These are phyloP conservation scores for Calliphora vomitoria DNA, from an alignment of 2,888 invertebrate species.

Conservation along the genomic window DNA sequence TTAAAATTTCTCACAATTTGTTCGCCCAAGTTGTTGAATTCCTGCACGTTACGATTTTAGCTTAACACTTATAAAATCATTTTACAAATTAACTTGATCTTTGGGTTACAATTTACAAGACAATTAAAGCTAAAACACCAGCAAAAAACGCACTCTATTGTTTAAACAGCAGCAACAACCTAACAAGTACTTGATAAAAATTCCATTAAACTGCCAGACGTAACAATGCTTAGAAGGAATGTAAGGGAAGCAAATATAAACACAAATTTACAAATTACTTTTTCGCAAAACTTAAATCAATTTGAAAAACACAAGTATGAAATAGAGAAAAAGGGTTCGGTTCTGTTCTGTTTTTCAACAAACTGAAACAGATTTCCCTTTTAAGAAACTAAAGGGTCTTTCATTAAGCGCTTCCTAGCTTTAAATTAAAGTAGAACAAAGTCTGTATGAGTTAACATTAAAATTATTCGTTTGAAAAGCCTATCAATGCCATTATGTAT, in stretches of 20 bases:
- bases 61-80: conserved; percentile 49
- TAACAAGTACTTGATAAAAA: conserved; percentile 35
- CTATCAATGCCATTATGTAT: no score
- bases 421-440: no score
- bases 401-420: no score
- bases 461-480: no score
- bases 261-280: conserved; percentile 57
- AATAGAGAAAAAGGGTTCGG: conserved; percentile 37
- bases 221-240: conserved; percentile 25
- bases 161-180: conserved; percentile 25
- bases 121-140: conserved; percentile 61
- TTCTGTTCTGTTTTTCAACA: no score
- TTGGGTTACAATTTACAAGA: conserved; percentile 64
- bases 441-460: no score
- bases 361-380: no score
- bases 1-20: conserved; percentile 66
- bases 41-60: conserved; percentile 42
- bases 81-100: conserved; percentile 69
- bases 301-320: not conserved
- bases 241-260: not conserved
- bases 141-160: conserved; percentile 48
- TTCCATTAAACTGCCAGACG: conserved; percentile 42
- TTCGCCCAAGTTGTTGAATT: conserved; percentile 42
- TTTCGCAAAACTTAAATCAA: conserved; percentile 60
- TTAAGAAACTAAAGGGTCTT: no score